These are phyloP conservation scores for Oscheius onirici DNA, from an alignment of 2,888 invertebrate genomes.

Conservation along the genomic window DNA sequence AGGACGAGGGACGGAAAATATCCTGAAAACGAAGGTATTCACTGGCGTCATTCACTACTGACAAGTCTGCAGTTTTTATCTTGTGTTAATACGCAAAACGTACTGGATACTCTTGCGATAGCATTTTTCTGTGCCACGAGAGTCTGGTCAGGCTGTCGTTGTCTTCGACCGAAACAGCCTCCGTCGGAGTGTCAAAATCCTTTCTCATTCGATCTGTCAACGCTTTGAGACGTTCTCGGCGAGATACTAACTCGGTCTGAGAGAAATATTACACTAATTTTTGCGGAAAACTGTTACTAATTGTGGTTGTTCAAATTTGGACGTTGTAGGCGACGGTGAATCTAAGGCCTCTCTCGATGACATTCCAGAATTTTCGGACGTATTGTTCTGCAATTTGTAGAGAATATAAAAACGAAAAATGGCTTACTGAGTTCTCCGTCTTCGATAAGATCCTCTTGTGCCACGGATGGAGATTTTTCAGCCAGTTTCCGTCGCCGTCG, in stretches of 20 bases:
- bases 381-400: neutral
- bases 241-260: slow-evolving; percentile 27
- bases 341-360: no score
- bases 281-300: no score
- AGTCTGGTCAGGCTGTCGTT: slow-evolving; percentile 39
- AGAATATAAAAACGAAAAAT: neutral
- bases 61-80: no score
- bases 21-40: no score
- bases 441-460: slow-evolving; percentile 15
- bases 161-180: slow-evolving; percentile 31
- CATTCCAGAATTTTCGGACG: no score
- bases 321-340: no score
- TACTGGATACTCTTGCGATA: slow-evolving; percentile 14
- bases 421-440: neutral
- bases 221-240: slow-evolving; percentile 46
- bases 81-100: no score
- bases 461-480: slow-evolving; percentile 22
- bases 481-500: slow-evolving; percentile 1
- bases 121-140: no score
- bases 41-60: no score
- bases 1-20: slow-evolving; percentile 6
- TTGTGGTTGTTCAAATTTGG: no score
- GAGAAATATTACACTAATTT: neutral
- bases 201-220: slow-evolving; percentile 51
- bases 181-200: slow-evolving; percentile 51